Base-by-base conservation (phyloP, 2,797 vertebrate genomes). In the Pipistrellus nathusii region DNA sequence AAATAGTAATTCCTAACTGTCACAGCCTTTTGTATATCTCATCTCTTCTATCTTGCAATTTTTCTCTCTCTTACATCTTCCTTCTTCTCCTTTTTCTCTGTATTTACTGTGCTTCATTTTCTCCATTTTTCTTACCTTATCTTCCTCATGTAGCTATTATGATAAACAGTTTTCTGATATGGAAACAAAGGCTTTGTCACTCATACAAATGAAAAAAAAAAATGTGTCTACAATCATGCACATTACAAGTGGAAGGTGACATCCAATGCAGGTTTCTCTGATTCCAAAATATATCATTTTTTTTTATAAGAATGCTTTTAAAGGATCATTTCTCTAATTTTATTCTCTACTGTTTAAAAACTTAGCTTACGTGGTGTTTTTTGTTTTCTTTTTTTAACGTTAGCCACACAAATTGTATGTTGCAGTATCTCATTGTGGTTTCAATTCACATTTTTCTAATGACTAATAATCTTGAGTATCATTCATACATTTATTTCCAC, bases 361-460 rank as follows among this genome's bases (percentile, higher is more conserved):
- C 9, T 80, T 68, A 18, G 35, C 41, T 73, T 41, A 32, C 27
- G 44, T 41, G 17, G 8, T 30, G 80, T 88, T 85, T n/a, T 73
- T 78, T 10, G 23, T 41, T 87, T 92, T 76, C 41, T 17, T 71
- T 80, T 84, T 75, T 68, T 13, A 75, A 46, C 57, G 86, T 92
- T 77, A 96, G 38, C 41, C 51, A n/a, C 76, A 66, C 14, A 82
- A 86, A 86, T 27, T 59, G 9, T 51, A 1, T 76, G 6, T 27
- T 15, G 11, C 38, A 38, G 9, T 90, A 68, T 30, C 30, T 85
- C 4, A 21, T 7, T 73, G 30, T 75, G 20, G 11, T 76, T 90
- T 92, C 68, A 89, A 75, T 92, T 84, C 85, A 23, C 9, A 90
- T 55, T 87, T 88, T 85, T 85, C 38, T 77, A 66, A 71, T 62